phyloP scores from a whole-genome alignment of 2,888 invertebrate genomes.

The Poecilobothrus nobilitatus region DNA sequence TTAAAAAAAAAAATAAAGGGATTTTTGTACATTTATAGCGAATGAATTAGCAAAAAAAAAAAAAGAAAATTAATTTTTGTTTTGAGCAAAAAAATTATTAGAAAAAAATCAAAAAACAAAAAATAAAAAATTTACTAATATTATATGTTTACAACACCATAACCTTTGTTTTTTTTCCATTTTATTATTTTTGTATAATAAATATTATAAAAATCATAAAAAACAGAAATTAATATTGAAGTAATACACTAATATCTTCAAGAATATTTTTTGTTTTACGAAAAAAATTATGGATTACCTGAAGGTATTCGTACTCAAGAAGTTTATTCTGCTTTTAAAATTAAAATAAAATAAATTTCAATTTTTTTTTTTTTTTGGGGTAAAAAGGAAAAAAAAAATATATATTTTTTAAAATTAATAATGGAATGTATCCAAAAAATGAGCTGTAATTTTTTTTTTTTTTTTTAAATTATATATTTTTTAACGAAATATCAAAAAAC shows the following conservation, averaged over 20 bases:
- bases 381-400: slow-evolving; percentile 11
- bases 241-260: not conserved
- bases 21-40: no score
- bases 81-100: no score
- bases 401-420: no score
- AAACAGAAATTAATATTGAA: not conserved
- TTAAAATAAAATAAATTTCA: slow-evolving; percentile 13
- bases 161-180: not conserved
- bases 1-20: no score
- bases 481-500: no score
- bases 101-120: no score
- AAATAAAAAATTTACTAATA: no score
- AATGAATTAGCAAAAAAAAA: no score
- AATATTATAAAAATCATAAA: not conserved
- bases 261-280: not conserved
- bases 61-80: not conserved
- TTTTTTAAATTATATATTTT: no score
- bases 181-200: not conserved
- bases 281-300: slow-evolving; percentile 33
- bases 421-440: no score
- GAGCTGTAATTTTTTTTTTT: no score
- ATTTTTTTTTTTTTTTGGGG: not conserved
- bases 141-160: not conserved
- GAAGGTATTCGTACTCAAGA: slow-evolving; percentile 44
- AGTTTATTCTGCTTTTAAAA: slow-evolving; percentile 38